Conservation (phyloP, 2,888 invertebrate genomes). For the Holacanthella duospinosa region DNA sequence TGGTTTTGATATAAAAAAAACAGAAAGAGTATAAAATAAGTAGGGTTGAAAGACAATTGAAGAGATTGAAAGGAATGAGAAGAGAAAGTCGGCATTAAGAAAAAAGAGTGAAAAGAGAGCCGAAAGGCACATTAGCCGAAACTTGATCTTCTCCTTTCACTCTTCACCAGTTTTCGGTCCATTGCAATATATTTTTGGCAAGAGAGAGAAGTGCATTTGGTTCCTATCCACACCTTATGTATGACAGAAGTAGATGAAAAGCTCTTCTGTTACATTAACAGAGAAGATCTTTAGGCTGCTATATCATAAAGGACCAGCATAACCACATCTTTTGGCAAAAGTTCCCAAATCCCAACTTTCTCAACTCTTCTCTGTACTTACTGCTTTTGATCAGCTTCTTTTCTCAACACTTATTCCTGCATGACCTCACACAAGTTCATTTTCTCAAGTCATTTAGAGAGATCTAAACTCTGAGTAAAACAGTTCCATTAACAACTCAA, state of each 20-base stretch:
- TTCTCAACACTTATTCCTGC: neutral
- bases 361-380: neutral
- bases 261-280: too few species aligned
- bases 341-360: neutral
- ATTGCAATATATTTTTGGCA: neutral
- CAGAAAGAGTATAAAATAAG: neutral
- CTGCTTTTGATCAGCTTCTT: neutral
- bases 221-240: neutral
- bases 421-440: neutral
- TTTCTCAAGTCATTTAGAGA: neutral
- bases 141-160: slow-evolving; percentile 21
- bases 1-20: too few species aligned
- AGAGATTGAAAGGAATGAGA: neutral
- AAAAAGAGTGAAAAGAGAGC: slow-evolving; percentile 10
- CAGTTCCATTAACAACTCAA: neutral
- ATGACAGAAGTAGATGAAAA: too few species aligned
- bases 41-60: slow-evolving; percentile 6
- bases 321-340: slow-evolving; percentile 1
- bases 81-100: neutral
- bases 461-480: neutral
- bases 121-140: slow-evolving; percentile 24
- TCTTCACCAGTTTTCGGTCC: slow-evolving; percentile 7
- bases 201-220: neutral
- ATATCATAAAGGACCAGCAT: neutral
- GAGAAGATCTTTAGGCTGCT: too few species aligned